Conservation (phyloP, 2,888 invertebrate species). For the Leuctra nigra region DNA sequence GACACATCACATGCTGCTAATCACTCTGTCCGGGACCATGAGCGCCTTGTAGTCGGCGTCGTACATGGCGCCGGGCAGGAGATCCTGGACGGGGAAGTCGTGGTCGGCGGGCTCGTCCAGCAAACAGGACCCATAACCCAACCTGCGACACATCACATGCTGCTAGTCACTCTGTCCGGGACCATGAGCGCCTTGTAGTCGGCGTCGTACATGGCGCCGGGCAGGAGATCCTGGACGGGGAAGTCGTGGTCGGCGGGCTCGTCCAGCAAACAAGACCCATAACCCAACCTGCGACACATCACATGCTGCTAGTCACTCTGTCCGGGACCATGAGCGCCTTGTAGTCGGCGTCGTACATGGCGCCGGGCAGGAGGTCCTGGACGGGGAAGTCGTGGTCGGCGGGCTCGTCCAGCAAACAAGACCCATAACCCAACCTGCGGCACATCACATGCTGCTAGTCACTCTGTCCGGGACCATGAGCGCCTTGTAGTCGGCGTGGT, state of each 20-base stretch:
- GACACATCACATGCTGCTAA: neutral
- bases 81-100: conserved; percentile 47
- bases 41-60: conserved; percentile 57
- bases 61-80: conserved; percentile 60
- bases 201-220: conserved; percentile 60
- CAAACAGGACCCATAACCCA: conserved; percentile 57
- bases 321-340: too few species aligned
- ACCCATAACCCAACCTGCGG: conserved; percentile 55
- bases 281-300: conserved; percentile 46
- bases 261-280: conserved; percentile 59
- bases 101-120: conserved; percentile 54
- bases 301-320: too few species aligned
- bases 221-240: conserved; percentile 49
- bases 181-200: too few species aligned
- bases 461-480: too few species aligned
- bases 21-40: too few species aligned
- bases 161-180: too few species aligned
- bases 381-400: conserved; percentile 48
- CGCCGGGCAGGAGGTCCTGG: conserved; percentile 55
- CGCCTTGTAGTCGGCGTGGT: conserved; percentile 58
- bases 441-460: too few species aligned
- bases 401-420: conserved; percentile 58
- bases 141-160: conserved; percentile 40
- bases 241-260: conserved; percentile 52
- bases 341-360: conserved; percentile 57